Percentiles rank a stretch among this genome's conserved stretches.
phyloP scores from a whole-genome alignment of 2,113 vertebrate species.

The Coptodon rendalli region DNA sequence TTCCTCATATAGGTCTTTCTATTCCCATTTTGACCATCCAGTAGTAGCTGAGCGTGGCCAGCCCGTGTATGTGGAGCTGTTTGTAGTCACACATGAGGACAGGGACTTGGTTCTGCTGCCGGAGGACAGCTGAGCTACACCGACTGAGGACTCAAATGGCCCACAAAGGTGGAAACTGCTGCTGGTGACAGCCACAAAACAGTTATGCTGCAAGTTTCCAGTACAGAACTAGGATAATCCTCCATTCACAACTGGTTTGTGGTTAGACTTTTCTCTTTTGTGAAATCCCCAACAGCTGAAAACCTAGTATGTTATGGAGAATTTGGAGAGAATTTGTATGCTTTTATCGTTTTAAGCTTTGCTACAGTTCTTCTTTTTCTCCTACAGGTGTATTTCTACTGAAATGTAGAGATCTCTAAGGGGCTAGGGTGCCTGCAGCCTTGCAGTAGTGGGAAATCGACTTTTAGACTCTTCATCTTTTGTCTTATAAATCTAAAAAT shows the following conservation, averaged over 20 bases:
- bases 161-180: conserved; percentile 70
- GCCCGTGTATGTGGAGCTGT: conserved; percentile 72
- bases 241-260: conserved; percentile 64
- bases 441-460: conserved; percentile 18
- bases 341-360: not conserved
- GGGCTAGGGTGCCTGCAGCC: conserved; percentile 15
- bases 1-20: conserved; percentile 62
- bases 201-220: conserved; percentile 23
- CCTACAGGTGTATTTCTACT: conserved; percentile 48
- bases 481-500: not conserved
- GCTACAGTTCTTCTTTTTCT: not conserved
- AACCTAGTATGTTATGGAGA: not conserved
- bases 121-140: conserved; percentile 75
- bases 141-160: conserved; percentile 31
- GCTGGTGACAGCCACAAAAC: conserved; percentile 62
- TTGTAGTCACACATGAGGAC: conserved; percentile 62
- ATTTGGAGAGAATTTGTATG: not conserved
- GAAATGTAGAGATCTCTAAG: conserved; percentile 43
- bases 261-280: conserved; percentile 70
- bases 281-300: conserved; percentile 8
- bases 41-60: conserved; percentile 62
- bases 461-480: not conserved
- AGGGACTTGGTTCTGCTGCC: conserved; percentile 59
- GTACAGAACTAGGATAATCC: conserved; percentile 28
- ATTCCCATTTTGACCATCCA: conserved; percentile 42